phyloP scores from a whole-genome alignment of 2,797 vertebrate species.

The Rhincodon typus region DNA sequence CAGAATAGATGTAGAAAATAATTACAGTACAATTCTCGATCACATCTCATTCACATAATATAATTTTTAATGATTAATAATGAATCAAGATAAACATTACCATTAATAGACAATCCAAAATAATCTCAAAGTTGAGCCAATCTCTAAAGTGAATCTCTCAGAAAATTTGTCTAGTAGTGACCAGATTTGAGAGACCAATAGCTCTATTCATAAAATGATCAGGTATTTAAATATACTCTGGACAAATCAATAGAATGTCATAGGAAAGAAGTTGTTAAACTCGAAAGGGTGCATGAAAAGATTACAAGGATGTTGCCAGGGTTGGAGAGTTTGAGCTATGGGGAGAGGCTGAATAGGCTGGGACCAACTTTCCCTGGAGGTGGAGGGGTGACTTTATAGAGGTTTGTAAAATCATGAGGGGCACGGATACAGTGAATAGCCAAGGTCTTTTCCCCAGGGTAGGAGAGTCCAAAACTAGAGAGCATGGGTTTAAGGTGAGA shows the following conservation, averaged over 20 bases:
- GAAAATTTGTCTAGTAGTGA: background rate
- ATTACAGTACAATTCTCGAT: background rate
- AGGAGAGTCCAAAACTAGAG: too few species aligned
- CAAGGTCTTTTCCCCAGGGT: too few species aligned
- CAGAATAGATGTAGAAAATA: background rate
- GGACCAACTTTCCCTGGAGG: too few species aligned
- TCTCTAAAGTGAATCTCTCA: background rate
- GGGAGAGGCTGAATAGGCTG: too few species aligned
- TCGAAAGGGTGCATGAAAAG: too few species aligned
- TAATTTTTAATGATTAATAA: background rate
- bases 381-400: too few species aligned
- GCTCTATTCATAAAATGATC: background rate
- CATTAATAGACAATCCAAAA: background rate
- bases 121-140: background rate
- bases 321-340: too few species aligned
- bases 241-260: background rate
- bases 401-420: too few species aligned
- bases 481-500: too few species aligned
- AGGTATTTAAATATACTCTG: background rate
- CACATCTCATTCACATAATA: background rate
- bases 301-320: too few species aligned
- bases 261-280: too few species aligned
- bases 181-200: background rate
- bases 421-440: too few species aligned
- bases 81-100: background rate